Evolutionary conservation across 2,888 invertebrate genomes (phyloP), one percentile per base, ranked within the genome.

Genomic region (Aplocera efformata): DNA sequence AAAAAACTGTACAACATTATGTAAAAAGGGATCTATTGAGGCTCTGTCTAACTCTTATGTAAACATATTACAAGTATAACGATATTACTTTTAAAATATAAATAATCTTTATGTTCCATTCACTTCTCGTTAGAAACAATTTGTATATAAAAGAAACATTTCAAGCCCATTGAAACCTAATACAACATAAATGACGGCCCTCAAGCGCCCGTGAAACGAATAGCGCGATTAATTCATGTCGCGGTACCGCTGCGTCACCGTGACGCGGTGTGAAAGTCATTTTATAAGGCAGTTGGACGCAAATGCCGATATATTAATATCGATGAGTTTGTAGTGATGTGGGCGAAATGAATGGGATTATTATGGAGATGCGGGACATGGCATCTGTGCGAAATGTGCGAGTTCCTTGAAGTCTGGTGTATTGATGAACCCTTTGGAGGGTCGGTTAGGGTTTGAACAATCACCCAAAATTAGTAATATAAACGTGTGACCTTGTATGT

Each of bases 201-300:
- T 58, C 51, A 54, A 54, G 43, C 49, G 46, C 45, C 49, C 54
- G 52, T 50, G 48, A 45, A 56, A 56, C 48, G 54, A 53, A 50
- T 50, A 46, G 48, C 9, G 67, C 78, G 74, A 81, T 81, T 82
- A 83, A 81, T 81, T 76, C 67, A 59, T 58, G 67, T 68, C 67
- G 48, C 54, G 50, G 51, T 60, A 50, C 31, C 56, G 66, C 63
- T 23, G 22, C 58, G 73, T 81, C 78, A 81, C 42, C 22, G 22
- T 83, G 82, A 84, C 72, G 48, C 40, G 25, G 52, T 60, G 48
- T 50, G 59, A 60, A 68, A 63, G 63, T 68, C 67, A 38, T 57
- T 58, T 17, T 25, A 39, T 34, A 36, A 36, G 36, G 36, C 45
- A 40, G 32, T 36, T 67, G 67, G 66, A 68, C 60, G 67, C 66